These are phyloP conservation scores for Erpetoichthys calabaricus DNA, from an alignment of 2,797 vertebrate species.

Conservation along the genomic window DNA sequence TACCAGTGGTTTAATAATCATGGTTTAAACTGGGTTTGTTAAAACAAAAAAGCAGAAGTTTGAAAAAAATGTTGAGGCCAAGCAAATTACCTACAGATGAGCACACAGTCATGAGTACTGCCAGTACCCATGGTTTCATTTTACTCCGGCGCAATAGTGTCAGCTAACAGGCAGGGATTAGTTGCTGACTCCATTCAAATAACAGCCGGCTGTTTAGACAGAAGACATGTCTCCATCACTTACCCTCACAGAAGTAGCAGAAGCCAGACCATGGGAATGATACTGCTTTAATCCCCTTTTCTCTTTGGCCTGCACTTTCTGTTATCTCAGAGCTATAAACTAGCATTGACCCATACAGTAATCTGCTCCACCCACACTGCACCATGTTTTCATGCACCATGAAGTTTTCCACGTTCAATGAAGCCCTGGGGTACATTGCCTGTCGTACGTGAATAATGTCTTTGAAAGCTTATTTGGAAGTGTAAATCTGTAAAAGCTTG, in stretches of 20 bases:
- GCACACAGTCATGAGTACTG: neutral
- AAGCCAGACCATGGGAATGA: slow-evolving; percentile 6
- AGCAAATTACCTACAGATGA: slow-evolving; percentile 5
- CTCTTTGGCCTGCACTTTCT: slow-evolving; percentile 1
- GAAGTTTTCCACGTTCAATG: neutral
- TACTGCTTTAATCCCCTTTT: slow-evolving; percentile 6
- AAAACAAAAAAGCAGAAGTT: neutral
- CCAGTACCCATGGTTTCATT: slow-evolving; percentile 29
- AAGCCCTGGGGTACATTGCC: no score
- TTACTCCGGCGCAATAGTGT: slow-evolving; percentile 36
- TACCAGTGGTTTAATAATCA: slow-evolving; percentile 3
- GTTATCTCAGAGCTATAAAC: slow-evolving; percentile 2
- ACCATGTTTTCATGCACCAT: neutral
- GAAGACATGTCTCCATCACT: slow-evolving; percentile 5
- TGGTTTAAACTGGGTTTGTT: neutral
- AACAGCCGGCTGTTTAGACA: slow-evolving; percentile 4
- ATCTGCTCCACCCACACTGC: neutral
- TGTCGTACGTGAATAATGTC: no score
- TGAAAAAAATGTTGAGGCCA: neutral
- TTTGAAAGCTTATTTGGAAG: no score
- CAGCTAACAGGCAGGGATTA: slow-evolving; percentile 35
- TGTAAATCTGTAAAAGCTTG: no score
- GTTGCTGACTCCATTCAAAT: slow-evolving; percentile 10
- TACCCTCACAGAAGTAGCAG: slow-evolving; percentile 1
- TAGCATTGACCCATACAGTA: neutral